Evolutionary conservation across 2,797 vertebrate species (phyloP), one percentile per base, ranked within the genome.

Genomic region (Epinephelus malabaricus): DNA sequence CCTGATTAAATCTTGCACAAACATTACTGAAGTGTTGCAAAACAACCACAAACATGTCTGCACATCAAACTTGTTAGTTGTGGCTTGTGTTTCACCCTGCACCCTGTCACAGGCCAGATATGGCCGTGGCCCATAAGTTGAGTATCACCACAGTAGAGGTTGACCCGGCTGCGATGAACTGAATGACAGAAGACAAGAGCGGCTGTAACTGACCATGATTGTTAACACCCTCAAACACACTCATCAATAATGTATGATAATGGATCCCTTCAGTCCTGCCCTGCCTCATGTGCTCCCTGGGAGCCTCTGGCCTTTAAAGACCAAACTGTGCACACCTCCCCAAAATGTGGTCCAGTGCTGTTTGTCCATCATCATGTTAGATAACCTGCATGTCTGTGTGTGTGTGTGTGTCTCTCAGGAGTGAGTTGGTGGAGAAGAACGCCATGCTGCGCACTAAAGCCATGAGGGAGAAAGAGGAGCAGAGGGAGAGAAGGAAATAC

Each of bases 391-490:
- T 85, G 9, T 86, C 3, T 77, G 25, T 76, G 78, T 83, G 11
- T 86, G 4, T 77, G 78, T 83, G 11, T 86, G 4, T 77, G 21
- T 76, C 75, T 83, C 2, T 73, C 17, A 99, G 98, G 94, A 95
- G 94, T 0, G 98, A 99, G 7, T 83, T 95, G 0, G 93, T 98
- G 89, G 98, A 99, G 75, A 96, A 96, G 87, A 96, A 96, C 1
- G 86, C 96, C 0, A 94, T 97, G 95, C 93, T 99, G 85, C 93
- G 97, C 65, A 99, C 98, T 0, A 98, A 97, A 86, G 98, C 95
- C 69, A 99, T 99, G 98, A 92, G 98, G 46, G 97, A 99, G 88
- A 96, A 91, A 50, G 98, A 99, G 9, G 98, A 98, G 78, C 97
- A 98, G 72, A 92, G 97, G 73, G 97, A 98, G 88, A 93, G 96